Conservation (phyloP, 1,140 invertebrate species). For the Solen grandis region DNA sequence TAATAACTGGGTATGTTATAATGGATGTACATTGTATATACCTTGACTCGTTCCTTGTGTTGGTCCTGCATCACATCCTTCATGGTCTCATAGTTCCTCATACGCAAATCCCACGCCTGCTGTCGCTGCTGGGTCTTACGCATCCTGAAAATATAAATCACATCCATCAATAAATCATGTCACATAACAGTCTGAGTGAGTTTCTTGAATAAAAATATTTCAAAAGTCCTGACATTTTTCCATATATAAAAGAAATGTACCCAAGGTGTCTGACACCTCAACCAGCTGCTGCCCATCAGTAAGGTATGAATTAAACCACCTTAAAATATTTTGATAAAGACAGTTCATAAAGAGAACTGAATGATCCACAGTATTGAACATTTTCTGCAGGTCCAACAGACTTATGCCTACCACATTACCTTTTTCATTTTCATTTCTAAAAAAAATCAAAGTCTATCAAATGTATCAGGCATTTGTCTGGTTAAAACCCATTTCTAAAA, state of each 20-base stretch:
- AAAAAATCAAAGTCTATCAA: background rate
- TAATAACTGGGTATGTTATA: no score
- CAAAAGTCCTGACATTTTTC: no score
- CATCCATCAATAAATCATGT: no score
- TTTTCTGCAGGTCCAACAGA: background rate
- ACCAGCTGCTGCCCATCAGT: conserved; percentile 24
- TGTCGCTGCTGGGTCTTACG: conserved; percentile 65
- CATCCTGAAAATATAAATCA: conserved; percentile 57
- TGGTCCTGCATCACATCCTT: conserved; percentile 75
- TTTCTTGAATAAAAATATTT: no score
- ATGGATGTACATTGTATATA: no score
- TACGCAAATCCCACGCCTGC: conserved; percentile 63
- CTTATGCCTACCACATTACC: background rate
- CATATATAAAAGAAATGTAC: background rate
- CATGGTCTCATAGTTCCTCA: conserved; percentile 68
- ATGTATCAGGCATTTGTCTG: conserved; percentile 3
- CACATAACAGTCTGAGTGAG: no score
- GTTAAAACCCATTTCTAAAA: no score
- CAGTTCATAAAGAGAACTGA: no score
- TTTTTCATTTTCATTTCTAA: conserved; percentile 3
- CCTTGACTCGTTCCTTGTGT: conserved; percentile 70
- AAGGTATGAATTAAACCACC: conserved; percentile 19
- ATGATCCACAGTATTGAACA: no score
- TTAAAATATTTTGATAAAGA: background rate
- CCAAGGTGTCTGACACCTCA: background rate